These are phyloP conservation scores for Teleiodes luculella DNA, from an alignment of 2,888 invertebrate species.

Conservation along the genomic window DNA sequence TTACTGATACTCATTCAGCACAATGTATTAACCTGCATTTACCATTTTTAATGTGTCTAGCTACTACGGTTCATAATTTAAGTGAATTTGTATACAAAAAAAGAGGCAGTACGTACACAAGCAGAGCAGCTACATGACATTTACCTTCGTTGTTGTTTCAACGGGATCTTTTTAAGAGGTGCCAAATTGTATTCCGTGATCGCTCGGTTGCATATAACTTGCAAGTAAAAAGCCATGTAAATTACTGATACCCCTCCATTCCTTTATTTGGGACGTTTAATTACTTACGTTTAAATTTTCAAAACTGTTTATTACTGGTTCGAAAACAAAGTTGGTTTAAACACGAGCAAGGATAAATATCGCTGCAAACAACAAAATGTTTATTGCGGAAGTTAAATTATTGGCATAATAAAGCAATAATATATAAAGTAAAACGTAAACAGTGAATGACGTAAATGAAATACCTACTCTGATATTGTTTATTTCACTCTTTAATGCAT, in stretches of 20 bases:
- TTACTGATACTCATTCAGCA: too few relatives aligned
- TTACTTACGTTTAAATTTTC: neutral
- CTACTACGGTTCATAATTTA: neutral
- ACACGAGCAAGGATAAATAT: neutral
- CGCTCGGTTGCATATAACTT: slow-evolving; percentile 47
- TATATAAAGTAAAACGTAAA: neutral
- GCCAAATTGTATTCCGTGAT: slow-evolving; percentile 68
- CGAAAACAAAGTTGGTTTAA: neutral
- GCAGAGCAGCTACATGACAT: slow-evolving; percentile 5
- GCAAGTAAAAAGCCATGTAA: slow-evolving; percentile 53
- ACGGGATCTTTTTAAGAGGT: slow-evolving; percentile 51
- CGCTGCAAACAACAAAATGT: neutral
- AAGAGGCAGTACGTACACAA: neutral
- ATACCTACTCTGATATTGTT: neutral
- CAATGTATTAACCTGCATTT: too few relatives aligned
- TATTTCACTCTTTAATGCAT: neutral
- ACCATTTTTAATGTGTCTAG: too few relatives aligned
- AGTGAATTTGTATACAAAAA: slow-evolving; percentile 3
- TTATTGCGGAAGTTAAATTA: slow-evolving; percentile 2
- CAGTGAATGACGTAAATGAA: slow-evolving; percentile 2
- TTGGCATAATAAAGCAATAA: neutral
- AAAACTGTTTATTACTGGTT: neutral
- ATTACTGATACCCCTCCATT: slow-evolving; percentile 57
- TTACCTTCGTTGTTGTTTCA: slow-evolving; percentile 30
- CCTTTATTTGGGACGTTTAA: slow-evolving; percentile 6